Evolutionary conservation across 2,888 invertebrate species (phyloP), one percentile per base, ranked within the genome.

Genomic region (Pomacea canaliculata): DNA sequence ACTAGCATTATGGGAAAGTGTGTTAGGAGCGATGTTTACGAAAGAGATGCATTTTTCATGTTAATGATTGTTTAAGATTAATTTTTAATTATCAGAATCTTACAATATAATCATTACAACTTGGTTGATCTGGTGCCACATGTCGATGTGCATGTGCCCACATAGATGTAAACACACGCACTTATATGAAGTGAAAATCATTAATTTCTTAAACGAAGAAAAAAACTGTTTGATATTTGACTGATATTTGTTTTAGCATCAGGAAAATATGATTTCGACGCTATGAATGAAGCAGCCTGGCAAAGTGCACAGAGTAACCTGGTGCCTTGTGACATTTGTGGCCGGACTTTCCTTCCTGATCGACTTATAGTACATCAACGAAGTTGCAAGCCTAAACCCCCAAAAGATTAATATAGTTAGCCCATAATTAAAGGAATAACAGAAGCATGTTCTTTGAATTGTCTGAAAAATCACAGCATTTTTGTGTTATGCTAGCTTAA

Each of bases 291-390:
- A 75, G 92, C 92, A 7, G 92, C 92, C 13, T 94, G 93, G 93
- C 91, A 93, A 78, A 92, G 92, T 60, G 92, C 93, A 75, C 91
- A 93, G 79, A 87, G 89, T 7, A 92, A 93, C 79, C 90, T 95
- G 83, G 91, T 86, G 5, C 86, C 87, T 3, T 95, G 95, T 85
- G 91, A 91, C 67, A 93, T 93, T 84, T 95, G 95, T 87, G 93
- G 93, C 16, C 91, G 95, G 70, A 94, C 94, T 49, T 95, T 95
- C 90, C 91, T 93, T 80, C 94, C 94, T 0, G 94, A 94, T 83
- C 91, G 94, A 62, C 89, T 95, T 23, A 86, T 91, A 18, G 92
- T 94, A 4, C 94, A 94, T 87, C 93, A 93, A 84, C 91, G 92
- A 76, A 93, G 93, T 81, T 94, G 94, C 83, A 90, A 90, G 23